A percentile compares a stretch with the other conserved stretches of the same genome.
phyloP scores from a whole-genome alignment of 2,888 invertebrate genomes.

The Endotricha flammealis region DNA sequence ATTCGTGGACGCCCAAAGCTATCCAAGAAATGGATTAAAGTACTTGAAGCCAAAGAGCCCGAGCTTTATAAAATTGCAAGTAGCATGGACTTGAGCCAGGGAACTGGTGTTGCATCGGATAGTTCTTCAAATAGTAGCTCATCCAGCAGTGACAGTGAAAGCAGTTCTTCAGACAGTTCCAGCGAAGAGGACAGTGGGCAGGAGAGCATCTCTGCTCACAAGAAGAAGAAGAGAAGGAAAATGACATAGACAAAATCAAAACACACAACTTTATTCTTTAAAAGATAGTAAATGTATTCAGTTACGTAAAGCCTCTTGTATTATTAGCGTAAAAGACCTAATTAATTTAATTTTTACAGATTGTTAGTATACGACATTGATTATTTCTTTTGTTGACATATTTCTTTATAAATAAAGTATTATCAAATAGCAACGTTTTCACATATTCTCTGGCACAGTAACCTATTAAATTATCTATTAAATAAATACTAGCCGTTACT shows the following conservation, averaged over 20 bases:
- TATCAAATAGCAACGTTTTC: conserved; percentile 20
- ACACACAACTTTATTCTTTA: conserved; percentile 24
- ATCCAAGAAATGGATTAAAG: conserved; percentile 93
- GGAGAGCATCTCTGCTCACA: conserved; percentile 92
- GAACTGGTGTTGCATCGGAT: conserved; percentile 95
- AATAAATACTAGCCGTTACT: no score
- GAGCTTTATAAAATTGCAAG: conserved; percentile 89
- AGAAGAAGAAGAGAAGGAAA: conserved; percentile 85
- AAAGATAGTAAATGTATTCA: conserved; percentile 31
- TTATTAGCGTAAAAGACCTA: conserved; percentile 50
- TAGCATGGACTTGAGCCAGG: conserved; percentile 88
- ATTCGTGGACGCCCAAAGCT: conserved; percentile 96
- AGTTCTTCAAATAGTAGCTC: conserved; percentile 93
- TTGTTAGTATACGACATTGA: conserved; percentile 36
- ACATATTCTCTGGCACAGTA: no score
- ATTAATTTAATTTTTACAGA: conserved; percentile 41
- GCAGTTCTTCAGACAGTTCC: conserved; percentile 72
- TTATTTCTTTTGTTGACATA: conserved; percentile 40
- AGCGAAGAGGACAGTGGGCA: conserved; percentile 89
- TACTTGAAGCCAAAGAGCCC: conserved; percentile 83
- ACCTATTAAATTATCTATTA: no score
- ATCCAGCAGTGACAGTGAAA: conserved; percentile 82
- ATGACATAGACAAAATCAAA: conserved; percentile 37
- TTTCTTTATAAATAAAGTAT: conserved; percentile 44
- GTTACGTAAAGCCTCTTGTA: conserved; percentile 48